These are phyloP conservation scores for Emesis russula DNA, from an alignment of 2,888 invertebrate genomes.

Conservation along the genomic window DNA sequence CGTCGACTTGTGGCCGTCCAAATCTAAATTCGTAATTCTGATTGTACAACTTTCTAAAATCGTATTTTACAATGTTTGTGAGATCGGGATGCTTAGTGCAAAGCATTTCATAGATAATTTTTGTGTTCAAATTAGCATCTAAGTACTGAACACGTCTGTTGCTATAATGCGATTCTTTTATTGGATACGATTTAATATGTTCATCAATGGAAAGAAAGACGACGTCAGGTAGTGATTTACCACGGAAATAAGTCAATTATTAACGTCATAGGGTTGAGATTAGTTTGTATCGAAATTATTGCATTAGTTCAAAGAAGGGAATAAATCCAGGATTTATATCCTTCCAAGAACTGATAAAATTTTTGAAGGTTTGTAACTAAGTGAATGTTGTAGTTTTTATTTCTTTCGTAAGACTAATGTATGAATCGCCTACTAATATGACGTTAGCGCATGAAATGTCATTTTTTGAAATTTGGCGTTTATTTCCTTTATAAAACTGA, in stretches of 20 bases:
- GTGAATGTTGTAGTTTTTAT: not conserved
- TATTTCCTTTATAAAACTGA: too few relatives aligned
- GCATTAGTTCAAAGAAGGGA: slow-evolving; percentile 8
- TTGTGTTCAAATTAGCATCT: slow-evolving; percentile 35
- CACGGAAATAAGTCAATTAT: slow-evolving; percentile 6
- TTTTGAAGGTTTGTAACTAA: slow-evolving; percentile 4
- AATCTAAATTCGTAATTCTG: slow-evolving; percentile 25
- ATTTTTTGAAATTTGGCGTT: too few relatives aligned
- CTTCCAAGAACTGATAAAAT: not conserved
- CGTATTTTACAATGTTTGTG: slow-evolving; percentile 14
- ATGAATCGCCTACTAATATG: too few relatives aligned
- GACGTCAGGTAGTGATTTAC: not conserved
- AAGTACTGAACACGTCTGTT: slow-evolving; percentile 22
- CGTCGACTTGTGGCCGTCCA: slow-evolving; percentile 47
- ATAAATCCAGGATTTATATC: not conserved
- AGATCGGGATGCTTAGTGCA: too few relatives aligned
- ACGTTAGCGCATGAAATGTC: too few relatives aligned
- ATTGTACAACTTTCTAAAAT: slow-evolving; percentile 44
- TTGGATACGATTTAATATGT: slow-evolving; percentile 26
- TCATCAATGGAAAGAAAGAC: slow-evolving; percentile 11
- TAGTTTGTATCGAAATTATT: slow-evolving; percentile 13
- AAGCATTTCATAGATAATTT: slow-evolving; percentile 37
- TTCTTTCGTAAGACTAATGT: too few relatives aligned
- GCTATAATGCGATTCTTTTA: slow-evolving; percentile 30
- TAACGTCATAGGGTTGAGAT: slow-evolving; percentile 7